A percentile compares a stretch with the other conserved stretches of the same genome.
Conservation (phyloP, 2,113 vertebrate genomes). For the Cololabis saira region DNA sequence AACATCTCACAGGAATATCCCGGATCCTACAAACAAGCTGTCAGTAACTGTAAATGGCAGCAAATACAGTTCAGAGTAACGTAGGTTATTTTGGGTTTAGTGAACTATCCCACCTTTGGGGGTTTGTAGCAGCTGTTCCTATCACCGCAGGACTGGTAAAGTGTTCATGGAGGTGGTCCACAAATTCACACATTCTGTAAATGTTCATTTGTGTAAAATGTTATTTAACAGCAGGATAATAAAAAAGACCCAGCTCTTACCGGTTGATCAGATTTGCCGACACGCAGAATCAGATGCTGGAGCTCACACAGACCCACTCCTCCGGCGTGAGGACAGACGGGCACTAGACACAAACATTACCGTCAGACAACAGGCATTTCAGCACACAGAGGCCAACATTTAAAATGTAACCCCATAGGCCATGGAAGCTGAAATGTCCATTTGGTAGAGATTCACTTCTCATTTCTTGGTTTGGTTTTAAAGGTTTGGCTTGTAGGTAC, state of each 20-base stretch:
- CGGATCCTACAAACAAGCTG: conserved; percentile 74
- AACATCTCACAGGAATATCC: conserved; percentile 90
- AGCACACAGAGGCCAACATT: too few relatives aligned
- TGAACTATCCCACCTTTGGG: conserved; percentile 76
- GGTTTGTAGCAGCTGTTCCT: conserved; percentile 83
- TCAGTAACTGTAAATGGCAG: too few relatives aligned
- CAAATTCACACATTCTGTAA: conserved; percentile 88
- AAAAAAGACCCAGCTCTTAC: conserved; percentile 40
- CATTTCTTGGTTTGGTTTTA: too few relatives aligned
- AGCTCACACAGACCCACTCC: conserved; percentile 88
- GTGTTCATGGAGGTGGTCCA: conserved; percentile 89
- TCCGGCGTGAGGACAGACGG: conserved; percentile 87
- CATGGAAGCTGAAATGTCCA: too few relatives aligned
- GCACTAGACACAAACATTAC: conserved; percentile 63
- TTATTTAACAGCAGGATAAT: neutral
- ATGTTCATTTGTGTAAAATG: neutral
- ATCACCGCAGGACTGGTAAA: conserved; percentile 85
- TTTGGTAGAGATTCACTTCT: too few relatives aligned
- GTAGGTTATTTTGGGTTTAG: neutral
- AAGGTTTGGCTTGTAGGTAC: too few relatives aligned
- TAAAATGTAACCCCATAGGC: too few relatives aligned
- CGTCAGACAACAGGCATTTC: too few relatives aligned
- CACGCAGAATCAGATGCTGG: conserved; percentile 83
- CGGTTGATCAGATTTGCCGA: conserved; percentile 79
- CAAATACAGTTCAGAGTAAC: neutral